phyloP scores from a whole-genome alignment of 2,888 invertebrate species.

The Anthophora plumipes region DNA sequence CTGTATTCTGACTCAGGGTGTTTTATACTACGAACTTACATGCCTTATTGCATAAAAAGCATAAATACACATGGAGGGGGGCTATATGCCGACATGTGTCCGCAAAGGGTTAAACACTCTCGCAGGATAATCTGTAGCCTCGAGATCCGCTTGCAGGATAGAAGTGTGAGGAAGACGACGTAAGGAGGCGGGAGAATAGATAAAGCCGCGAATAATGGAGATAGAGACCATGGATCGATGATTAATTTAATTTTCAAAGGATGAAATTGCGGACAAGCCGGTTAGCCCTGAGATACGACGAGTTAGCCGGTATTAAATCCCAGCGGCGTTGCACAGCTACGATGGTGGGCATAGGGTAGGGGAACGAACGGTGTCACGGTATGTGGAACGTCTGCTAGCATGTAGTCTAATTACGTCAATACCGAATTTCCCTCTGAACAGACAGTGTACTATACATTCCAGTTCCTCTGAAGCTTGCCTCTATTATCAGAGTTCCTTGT shows the following conservation, averaged over 20 bases:
- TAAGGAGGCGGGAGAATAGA: no score
- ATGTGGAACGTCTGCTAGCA: constrained; percentile 61
- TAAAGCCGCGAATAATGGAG: constrained; percentile 14
- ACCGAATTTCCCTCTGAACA: constrained; percentile 67
- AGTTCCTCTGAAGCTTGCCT: constrained; percentile 59
- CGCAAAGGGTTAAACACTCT: no score
- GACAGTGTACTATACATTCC: constrained; percentile 55
- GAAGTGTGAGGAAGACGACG: neutral
- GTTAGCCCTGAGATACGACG: constrained; percentile 51
- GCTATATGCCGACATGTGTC: no score
- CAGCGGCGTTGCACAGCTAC: constrained; percentile 20
- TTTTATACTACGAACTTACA: no score
- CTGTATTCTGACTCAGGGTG: no score
- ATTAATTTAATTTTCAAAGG: constrained; percentile 66
- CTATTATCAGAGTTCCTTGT: constrained; percentile 74
- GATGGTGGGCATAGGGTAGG: neutral
- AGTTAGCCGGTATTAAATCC: constrained; percentile 61
- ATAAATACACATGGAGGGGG: no score
- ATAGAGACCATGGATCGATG: constrained; percentile 37
- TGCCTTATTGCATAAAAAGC: no score
- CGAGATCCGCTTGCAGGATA: no score
- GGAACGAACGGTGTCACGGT: constrained; percentile 54
- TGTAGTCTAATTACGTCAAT: constrained; percentile 73
- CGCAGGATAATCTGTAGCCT: no score
- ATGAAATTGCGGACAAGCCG: constrained; percentile 59